Conservation (phyloP, 2,888 invertebrate genomes). For the Blera fallax region DNA sequence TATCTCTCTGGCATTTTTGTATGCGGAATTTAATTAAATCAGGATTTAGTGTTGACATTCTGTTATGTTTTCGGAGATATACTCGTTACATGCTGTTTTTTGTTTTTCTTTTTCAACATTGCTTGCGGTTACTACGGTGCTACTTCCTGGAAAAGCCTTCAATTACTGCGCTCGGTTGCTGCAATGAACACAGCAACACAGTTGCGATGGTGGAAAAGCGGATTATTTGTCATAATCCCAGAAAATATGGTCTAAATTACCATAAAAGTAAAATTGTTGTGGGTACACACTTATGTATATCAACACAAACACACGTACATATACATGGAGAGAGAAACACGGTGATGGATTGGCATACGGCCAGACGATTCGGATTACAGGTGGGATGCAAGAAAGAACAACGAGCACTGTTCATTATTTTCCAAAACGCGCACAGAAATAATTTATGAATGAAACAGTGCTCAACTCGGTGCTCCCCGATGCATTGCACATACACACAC, state of each 20-base stretch:
- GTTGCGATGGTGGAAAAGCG: slow-evolving; percentile 50
- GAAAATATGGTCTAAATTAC: slow-evolving; percentile 68
- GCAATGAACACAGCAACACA: background rate
- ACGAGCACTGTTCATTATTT: slow-evolving; percentile 41
- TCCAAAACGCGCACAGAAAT: slow-evolving; percentile 35
- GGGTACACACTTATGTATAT: slow-evolving; percentile 10
- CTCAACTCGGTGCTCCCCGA: too few species aligned
- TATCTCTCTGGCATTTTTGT: slow-evolving; percentile 43
- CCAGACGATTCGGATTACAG: slow-evolving; percentile 54
- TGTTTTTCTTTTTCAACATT: background rate
- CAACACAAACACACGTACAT: too few species aligned
- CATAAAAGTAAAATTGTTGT: slow-evolving; percentile 61
- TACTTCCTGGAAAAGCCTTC: slow-evolving; percentile 14
- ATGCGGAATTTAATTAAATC: slow-evolving; percentile 67
- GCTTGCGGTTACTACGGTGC: background rate
- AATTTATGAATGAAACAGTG: slow-evolving; percentile 68
- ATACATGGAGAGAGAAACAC: too few species aligned
- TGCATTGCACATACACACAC: background rate
- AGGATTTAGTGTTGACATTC: slow-evolving; percentile 68
- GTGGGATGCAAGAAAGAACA: slow-evolving; percentile 61
- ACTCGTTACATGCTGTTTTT: slow-evolving; percentile 46
- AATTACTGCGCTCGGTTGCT: slow-evolving; percentile 21
- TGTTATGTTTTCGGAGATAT: slow-evolving; percentile 47
- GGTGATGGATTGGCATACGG: slow-evolving; percentile 48
- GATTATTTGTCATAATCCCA: slow-evolving; percentile 71